Conservation (phyloP, 1,140 invertebrate genomes). For the Cotesia typhae region DNA sequence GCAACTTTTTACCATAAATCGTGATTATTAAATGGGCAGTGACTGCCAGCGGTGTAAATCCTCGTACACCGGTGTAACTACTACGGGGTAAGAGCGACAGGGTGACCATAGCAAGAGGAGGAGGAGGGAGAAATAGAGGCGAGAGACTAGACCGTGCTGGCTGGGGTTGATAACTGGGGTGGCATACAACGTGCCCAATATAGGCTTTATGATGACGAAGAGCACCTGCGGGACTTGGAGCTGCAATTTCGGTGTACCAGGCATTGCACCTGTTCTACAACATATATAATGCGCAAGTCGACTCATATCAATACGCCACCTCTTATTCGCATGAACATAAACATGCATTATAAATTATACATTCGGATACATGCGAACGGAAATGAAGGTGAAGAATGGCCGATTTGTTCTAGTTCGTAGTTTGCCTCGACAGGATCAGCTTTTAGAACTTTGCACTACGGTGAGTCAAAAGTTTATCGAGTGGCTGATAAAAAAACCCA, state of each 20-base stretch:
- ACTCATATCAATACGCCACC: constrained; percentile 23
- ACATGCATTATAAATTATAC: background rate
- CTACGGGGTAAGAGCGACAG: constrained; percentile 25
- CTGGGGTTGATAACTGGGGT: constrained; percentile 52
- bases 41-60: constrained; percentile 37
- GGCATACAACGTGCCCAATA: constrained; percentile 57
- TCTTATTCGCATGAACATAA: constrained; percentile 29
- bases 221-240: constrained; percentile 61
- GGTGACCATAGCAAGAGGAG: constrained; percentile 25
- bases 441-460: too few relatives aligned
- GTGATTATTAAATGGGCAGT: constrained; percentile 58
- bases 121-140: constrained; percentile 35
- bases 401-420: too few relatives aligned
- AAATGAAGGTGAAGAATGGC: too few relatives aligned
- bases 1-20: constrained; percentile 63
- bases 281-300: constrained; percentile 12
- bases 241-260: constrained; percentile 58
- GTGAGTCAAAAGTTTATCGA: too few relatives aligned
- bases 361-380: too few relatives aligned
- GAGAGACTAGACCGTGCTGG: constrained; percentile 44
- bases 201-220: constrained; percentile 67
- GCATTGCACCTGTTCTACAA: constrained; percentile 50
- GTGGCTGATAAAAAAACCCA: too few relatives aligned
- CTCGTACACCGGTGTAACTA: constrained; percentile 29
- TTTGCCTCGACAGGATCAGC: too few relatives aligned